These are phyloP conservation scores for Anticlea derivata DNA, from an alignment of 2,888 invertebrate genomes.

Conservation along the genomic window DNA sequence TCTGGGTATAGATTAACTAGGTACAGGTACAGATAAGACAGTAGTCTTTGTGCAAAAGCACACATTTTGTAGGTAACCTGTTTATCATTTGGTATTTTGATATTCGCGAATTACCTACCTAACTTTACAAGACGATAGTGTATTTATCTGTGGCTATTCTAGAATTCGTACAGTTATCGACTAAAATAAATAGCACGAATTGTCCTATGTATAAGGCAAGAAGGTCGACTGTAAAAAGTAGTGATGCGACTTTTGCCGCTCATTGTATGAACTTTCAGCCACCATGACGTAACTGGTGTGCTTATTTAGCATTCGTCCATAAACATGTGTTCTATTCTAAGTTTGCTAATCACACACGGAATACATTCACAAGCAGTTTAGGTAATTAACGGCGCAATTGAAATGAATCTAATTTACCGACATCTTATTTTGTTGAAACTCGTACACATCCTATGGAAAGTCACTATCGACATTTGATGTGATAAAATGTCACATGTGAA, in stretches of 20 bases:
- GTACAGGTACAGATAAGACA: too few species aligned
- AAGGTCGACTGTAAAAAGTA: neutral
- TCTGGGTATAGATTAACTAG: too few species aligned
- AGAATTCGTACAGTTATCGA: neutral
- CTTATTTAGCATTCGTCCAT: conserved; percentile 22
- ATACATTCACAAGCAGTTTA: neutral
- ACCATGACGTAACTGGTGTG: conserved; percentile 23
- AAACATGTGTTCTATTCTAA: conserved; percentile 15
- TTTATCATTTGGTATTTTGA: too few species aligned
- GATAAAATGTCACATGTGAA: too few species aligned
- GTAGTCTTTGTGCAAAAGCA: too few species aligned
- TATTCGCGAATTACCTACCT: too few species aligned
- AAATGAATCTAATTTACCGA: neutral
- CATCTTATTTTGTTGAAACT: neutral
- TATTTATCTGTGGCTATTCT: too few species aligned
- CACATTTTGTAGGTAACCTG: too few species aligned
- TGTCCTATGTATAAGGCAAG: neutral
- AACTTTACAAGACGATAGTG: too few species aligned
- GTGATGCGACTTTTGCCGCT: conserved; percentile 6
- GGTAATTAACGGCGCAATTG: neutral
- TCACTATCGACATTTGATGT: too few species aligned
- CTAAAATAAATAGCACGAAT: neutral
- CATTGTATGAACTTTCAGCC: conserved; percentile 21
- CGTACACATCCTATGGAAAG: too few species aligned
- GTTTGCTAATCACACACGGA: conserved; percentile 10